Conservation (phyloP, 2,888 invertebrate species). For the Oscheius sp. region DNA sequence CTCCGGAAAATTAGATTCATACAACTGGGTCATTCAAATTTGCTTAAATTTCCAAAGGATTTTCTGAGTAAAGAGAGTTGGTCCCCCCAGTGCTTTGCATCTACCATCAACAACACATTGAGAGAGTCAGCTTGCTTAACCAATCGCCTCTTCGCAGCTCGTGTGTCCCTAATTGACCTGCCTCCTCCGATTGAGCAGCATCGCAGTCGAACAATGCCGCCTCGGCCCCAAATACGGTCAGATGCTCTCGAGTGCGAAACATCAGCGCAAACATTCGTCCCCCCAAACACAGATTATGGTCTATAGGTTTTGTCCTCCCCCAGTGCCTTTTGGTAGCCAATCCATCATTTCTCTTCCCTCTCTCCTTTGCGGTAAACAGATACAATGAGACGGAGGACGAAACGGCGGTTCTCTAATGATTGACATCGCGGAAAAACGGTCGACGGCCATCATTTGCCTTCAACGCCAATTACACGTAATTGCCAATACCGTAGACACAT, state of each 20-base stretch:
- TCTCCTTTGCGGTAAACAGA: constrained; percentile 7
- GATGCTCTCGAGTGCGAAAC: constrained; percentile 30
- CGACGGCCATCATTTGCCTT: background rate
- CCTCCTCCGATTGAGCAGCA: background rate
- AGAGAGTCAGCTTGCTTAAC: too few species aligned
- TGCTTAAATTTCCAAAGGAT: too few species aligned
- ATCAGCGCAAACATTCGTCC: constrained; percentile 14
- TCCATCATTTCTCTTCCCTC: background rate
- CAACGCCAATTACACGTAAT: background rate
- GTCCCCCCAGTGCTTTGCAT: too few species aligned
- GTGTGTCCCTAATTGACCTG: constrained; percentile 24
- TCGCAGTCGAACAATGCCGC: constrained; percentile 8
- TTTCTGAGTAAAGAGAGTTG: too few species aligned
- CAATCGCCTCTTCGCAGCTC: background rate
- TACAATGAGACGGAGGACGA: too few species aligned
- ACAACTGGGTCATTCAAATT: too few species aligned
- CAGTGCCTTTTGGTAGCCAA: too few species aligned
- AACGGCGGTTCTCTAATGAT: background rate
- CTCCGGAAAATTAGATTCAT: too few species aligned
- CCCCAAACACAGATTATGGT: constrained; percentile 24
- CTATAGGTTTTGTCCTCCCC: background rate
- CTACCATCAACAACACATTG: too few species aligned
- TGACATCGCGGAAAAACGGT: constrained; percentile 12
- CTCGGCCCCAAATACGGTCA: constrained; percentile 27
- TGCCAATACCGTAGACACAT: constrained; percentile 13